phyloP scores from a whole-genome alignment of 2,113 vertebrate species.

The Mastomys natalensis region DNA sequence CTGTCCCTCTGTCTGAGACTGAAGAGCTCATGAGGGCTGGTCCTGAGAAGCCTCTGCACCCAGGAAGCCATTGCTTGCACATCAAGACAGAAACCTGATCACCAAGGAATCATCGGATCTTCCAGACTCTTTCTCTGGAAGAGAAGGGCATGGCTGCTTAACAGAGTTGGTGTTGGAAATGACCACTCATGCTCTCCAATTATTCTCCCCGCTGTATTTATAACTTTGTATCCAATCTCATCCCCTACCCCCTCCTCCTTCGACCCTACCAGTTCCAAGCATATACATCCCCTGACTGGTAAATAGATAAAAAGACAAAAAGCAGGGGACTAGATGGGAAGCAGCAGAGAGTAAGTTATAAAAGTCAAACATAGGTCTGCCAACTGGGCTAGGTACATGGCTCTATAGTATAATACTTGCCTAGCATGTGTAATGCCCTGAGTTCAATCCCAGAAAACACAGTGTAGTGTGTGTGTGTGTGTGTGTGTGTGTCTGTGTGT shows the following conservation, averaged over 20 bases:
- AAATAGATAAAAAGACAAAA: background rate
- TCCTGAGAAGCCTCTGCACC: background rate
- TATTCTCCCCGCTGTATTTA: background rate
- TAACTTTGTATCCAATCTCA: too few species aligned
- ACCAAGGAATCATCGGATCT: background rate
- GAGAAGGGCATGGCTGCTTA: background rate
- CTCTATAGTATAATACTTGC: background rate
- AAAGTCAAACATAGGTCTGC: background rate
- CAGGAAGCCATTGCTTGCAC: background rate
- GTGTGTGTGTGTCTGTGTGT: background rate
- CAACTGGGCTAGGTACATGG: background rate
- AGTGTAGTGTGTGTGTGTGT: too few species aligned
- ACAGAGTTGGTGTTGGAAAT: background rate
- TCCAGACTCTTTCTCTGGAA: background rate
- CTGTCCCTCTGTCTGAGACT: background rate
- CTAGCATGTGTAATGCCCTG: background rate
- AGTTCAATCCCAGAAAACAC: background rate
- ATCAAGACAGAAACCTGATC: background rate
- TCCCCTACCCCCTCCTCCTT: background rate
- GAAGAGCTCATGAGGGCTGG: background rate
- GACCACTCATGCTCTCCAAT: background rate
- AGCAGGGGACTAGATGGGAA: background rate
- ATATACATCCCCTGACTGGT: background rate
- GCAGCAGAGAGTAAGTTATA: background rate
- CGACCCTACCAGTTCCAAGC: background rate